Evolutionary conservation across 30 jellyfish, hydroid and myxozoan species (phyloP).

Genomic region (Hydractinia symbiolongicarpus): DNA sequence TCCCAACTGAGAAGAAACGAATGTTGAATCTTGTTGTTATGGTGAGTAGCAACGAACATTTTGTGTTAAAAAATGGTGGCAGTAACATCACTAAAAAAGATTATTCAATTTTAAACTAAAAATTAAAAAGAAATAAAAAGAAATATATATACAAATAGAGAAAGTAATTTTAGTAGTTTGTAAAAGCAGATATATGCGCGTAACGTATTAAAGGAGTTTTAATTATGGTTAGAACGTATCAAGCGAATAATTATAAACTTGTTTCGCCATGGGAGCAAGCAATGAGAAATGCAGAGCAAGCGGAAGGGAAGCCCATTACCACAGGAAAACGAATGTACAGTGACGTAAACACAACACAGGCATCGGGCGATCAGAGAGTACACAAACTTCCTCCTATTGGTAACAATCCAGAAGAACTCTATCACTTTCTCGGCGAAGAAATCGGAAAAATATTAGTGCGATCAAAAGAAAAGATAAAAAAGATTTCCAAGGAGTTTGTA

Average conservation of each 20-base stretch:
- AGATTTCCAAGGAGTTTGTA: slow-evolving; percentile 8
- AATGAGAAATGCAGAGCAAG: slow-evolving; percentile 29
- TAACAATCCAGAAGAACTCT: slow-evolving; percentile 11
- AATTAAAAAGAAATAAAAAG: background rate
- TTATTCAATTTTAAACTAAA: background rate
- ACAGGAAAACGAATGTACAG: slow-evolving; percentile 30
- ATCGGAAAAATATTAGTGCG: slow-evolving; percentile 15
- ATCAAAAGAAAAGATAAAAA: slow-evolving; percentile 21
- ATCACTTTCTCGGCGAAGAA: slow-evolving; percentile 9
- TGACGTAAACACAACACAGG: slow-evolving; percentile 5
- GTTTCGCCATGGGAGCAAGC: slow-evolving; percentile 38
- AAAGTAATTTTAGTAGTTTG: background rate
- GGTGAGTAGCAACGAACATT: no score
- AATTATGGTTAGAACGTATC: slow-evolving; percentile 31
- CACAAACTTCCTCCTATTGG: slow-evolving; percentile 18
- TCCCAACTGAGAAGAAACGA: no score
- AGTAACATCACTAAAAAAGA: background rate
- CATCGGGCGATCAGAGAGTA: background rate
- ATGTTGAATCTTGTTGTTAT: no score
- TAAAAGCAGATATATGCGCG: background rate
- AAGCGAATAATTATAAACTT: background rate
- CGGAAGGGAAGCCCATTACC: background rate
- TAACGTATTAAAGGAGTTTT: background rate
- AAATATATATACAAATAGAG: background rate
- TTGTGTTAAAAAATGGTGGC: background rate